A percentile compares a stretch with the other conserved stretches of the same genome.
These are phyloP conservation scores for Paramuricea clavata DNA, from an alignment of 92 coral and sea anemone species.

Conservation along the genomic window DNA sequence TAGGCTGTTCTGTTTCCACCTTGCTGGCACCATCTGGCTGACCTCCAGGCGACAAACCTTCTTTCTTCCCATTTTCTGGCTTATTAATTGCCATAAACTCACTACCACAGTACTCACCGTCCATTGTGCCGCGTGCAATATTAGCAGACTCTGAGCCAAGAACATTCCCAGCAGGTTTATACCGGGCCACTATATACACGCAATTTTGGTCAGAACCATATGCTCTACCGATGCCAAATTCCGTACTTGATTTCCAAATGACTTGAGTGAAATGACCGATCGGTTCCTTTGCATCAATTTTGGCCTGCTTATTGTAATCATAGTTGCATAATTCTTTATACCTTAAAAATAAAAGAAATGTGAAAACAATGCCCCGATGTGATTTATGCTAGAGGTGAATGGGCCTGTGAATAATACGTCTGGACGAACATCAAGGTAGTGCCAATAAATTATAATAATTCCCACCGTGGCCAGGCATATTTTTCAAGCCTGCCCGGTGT, in stretches of 20 bases:
- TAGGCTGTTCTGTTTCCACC: background rate
- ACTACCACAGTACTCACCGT: slow-evolving; percentile 13
- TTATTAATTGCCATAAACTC: slow-evolving; percentile 2
- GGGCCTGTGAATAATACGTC: no score
- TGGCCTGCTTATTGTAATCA: slow-evolving; percentile 75
- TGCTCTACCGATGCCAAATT: slow-evolving; percentile 84
- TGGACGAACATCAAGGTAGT: no score
- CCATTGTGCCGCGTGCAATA: slow-evolving; percentile 11
- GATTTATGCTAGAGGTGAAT: no score
- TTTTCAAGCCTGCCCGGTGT: no score
- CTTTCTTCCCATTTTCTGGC: background rate
- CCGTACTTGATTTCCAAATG: slow-evolving; percentile 83
- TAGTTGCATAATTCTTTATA: slow-evolving; percentile 96
- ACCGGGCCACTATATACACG: slow-evolving; percentile 86
- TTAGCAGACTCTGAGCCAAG: slow-evolving; percentile 28
- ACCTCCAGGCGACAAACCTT: background rate
- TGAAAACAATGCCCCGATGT: no score
- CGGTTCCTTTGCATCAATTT: slow-evolving; percentile 68
- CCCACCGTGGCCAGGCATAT: no score
- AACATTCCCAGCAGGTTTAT: slow-evolving; percentile 78
- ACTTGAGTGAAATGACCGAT: slow-evolving; percentile 91
- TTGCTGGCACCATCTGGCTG: background rate
- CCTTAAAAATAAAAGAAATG: slow-evolving; percentile 60
- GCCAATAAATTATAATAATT: no score
- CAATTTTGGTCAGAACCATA: slow-evolving; percentile 81